Evolutionary conservation across 2,797 vertebrate genomes (phyloP).

Genomic region (Menidia menidia): DNA sequence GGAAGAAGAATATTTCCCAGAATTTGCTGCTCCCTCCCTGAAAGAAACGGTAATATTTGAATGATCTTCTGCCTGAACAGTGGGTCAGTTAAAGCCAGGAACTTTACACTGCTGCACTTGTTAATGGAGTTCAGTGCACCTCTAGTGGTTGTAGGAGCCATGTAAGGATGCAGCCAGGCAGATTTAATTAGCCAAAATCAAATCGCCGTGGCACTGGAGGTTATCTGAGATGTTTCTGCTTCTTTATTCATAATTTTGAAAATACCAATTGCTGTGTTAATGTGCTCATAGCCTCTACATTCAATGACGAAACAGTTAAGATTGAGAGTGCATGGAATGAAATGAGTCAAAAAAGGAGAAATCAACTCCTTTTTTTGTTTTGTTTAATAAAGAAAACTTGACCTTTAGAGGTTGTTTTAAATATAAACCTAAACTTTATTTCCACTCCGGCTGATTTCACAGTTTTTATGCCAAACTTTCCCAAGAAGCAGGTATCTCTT

Average conservation of each 20-base stretch:
- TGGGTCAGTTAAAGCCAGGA: conserved; percentile 7
- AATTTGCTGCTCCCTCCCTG: background rate
- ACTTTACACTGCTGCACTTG: conserved; percentile 23
- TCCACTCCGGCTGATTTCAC: background rate
- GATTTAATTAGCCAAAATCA: conserved; percentile 58
- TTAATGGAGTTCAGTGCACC: conserved; percentile 59
- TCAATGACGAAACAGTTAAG: background rate
- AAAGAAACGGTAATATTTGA: too few species aligned
- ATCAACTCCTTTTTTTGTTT: background rate
- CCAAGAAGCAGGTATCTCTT: conserved; percentile 33
- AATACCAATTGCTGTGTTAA: conserved; percentile 29
- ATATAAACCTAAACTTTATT: background rate
- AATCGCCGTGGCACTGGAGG: conserved; percentile 49
- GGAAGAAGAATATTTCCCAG: background rate
- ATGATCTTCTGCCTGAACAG: conserved; percentile 4
- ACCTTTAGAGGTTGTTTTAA: conserved; percentile 3
- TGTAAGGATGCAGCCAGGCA: conserved; percentile 61
- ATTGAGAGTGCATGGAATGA: background rate
- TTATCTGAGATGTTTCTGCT: conserved; percentile 58
- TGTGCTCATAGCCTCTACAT: conserved; percentile 5
- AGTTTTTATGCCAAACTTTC: conserved; percentile 28
- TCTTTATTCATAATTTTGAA: conserved; percentile 44
- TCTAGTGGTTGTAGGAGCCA: conserved; percentile 49
- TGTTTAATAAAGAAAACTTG: background rate
- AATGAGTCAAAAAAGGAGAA: too few species aligned